Percentiles rank a stretch among this genome's conserved stretches.
phyloP scores from a whole-genome alignment of 2,888 invertebrate species.

The Taphrorychus bicolor region DNA sequence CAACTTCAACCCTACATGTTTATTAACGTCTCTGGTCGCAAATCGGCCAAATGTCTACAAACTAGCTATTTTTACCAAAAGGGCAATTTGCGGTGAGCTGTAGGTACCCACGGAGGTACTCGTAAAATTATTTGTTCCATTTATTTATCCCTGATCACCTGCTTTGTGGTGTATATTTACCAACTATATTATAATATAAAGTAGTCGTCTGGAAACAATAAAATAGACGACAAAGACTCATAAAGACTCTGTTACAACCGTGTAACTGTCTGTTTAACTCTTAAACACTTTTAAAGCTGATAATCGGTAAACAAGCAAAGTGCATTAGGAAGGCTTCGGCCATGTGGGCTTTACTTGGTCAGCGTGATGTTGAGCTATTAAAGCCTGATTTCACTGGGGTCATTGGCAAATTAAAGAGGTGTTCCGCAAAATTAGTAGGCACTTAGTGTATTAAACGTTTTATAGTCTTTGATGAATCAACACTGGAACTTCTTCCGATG shows the following conservation, averaged over 20 bases:
- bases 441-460: neutral
- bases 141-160: neutral
- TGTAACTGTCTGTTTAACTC: slow-evolving; percentile 15
- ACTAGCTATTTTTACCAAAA: neutral
- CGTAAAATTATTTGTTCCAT: neutral
- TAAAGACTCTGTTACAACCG: slow-evolving; percentile 13
- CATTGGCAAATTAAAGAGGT: slow-evolving; percentile 10
- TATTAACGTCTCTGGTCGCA: neutral
- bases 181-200: neutral
- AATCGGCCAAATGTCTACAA: slow-evolving; percentile 3
- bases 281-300: slow-evolving; percentile 13
- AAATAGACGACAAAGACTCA: slow-evolving; percentile 14
- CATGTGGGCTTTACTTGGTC: slow-evolving; percentile 11
- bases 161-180: neutral
- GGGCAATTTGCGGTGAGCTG: neutral
- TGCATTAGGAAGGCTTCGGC: slow-evolving; percentile 12
- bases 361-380: slow-evolving; percentile 1
- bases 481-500: no score
- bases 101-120: neutral
- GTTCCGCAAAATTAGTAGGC: neutral
- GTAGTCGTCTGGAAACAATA: neutral
- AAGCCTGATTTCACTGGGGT: slow-evolving; percentile 5
- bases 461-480: neutral
- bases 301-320: slow-evolving; percentile 17
- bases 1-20: neutral